A percentile compares a stretch with the other conserved stretches of the same genome.
These are phyloP conservation scores for Heterotilapia buettikoferi DNA, from an alignment of 2,113 vertebrate genomes.

Conservation along the genomic window DNA sequence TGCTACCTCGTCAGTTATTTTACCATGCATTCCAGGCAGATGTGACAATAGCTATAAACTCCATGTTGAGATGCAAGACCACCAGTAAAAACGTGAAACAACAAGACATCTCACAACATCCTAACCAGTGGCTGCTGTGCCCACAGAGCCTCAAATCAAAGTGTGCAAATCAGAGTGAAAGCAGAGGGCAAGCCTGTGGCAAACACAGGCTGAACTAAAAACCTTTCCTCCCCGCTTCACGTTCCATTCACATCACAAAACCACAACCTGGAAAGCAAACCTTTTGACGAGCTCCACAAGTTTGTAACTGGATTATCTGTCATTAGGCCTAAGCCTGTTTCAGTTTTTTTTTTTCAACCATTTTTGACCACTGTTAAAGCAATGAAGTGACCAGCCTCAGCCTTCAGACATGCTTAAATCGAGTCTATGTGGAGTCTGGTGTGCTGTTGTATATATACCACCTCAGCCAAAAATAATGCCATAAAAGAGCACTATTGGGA, in stretches of 20 bases:
- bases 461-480: conserved; percentile 44
- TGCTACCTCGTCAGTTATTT: not conserved
- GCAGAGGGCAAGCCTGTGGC: conserved; percentile 43
- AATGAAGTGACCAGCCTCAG: conserved; percentile 31
- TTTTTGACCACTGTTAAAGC: conserved; percentile 32
- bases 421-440: conserved; percentile 34
- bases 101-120: conserved; percentile 5
- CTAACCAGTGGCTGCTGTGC: not conserved
- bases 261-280: conserved; percentile 65
- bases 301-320: conserved; percentile 71
- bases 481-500: conserved; percentile 35
- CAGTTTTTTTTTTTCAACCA: not conserved
- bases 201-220: conserved; percentile 33
- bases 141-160: conserved; percentile 42
- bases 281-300: conserved; percentile 60
- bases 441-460: conserved; percentile 27
- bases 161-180: conserved; percentile 41
- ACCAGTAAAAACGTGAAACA: not conserved
- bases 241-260: conserved; percentile 68
- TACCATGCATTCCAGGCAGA: not conserved
- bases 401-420: conserved; percentile 28
- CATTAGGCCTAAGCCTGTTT: conserved; percentile 57
- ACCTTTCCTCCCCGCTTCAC: conserved; percentile 48
- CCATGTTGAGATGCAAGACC: not conserved
- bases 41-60: not conserved